Conservation (phyloP, 2,888 invertebrate species). For the Acleris cristana region DNA sequence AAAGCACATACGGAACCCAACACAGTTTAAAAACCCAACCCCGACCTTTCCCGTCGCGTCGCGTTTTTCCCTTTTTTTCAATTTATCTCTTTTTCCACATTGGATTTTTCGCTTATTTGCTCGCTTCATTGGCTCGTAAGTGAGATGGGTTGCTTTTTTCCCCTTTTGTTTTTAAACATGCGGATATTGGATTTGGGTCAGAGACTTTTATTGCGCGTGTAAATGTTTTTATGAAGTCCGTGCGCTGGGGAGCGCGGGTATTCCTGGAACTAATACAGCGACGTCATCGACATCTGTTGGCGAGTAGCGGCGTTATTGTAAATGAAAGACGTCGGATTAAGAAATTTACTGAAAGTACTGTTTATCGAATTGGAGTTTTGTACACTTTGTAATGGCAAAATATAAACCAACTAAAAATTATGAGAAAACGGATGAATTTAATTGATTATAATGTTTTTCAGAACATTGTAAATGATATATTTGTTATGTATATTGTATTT, state of each 20-base stretch:
- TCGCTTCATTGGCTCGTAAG: conserved; percentile 82
- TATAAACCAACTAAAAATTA: too few relatives aligned
- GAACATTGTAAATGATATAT: too few relatives aligned
- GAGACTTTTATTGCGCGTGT: conserved; percentile 49
- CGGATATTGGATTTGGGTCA: conserved; percentile 69
- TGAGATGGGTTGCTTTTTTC: conserved; percentile 67
- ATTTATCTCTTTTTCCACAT: conserved; percentile 79
- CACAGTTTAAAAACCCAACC: background rate
- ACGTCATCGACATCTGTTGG: conserved; percentile 22
- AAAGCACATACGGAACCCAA: conserved; percentile 16
- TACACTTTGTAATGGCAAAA: too few relatives aligned
- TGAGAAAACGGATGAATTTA: too few relatives aligned
- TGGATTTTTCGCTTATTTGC: conserved; percentile 82
- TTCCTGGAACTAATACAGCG: conserved; percentile 48
- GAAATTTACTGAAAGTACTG: background rate
- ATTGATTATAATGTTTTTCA: too few relatives aligned
- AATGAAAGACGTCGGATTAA: too few relatives aligned
- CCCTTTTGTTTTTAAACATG: conserved; percentile 39
- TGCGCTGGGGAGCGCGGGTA: conserved; percentile 41
- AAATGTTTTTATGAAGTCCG: conserved; percentile 42
- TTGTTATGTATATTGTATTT: too few relatives aligned
- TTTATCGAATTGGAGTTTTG: background rate
- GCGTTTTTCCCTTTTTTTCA: conserved; percentile 60
- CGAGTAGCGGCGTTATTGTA: conserved; percentile 11
- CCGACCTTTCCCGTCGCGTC: conserved; percentile 17